These are phyloP conservation scores for Drosophila sucinea DNA, from an alignment of 1,140 invertebrate species.

Conservation along the genomic window DNA sequence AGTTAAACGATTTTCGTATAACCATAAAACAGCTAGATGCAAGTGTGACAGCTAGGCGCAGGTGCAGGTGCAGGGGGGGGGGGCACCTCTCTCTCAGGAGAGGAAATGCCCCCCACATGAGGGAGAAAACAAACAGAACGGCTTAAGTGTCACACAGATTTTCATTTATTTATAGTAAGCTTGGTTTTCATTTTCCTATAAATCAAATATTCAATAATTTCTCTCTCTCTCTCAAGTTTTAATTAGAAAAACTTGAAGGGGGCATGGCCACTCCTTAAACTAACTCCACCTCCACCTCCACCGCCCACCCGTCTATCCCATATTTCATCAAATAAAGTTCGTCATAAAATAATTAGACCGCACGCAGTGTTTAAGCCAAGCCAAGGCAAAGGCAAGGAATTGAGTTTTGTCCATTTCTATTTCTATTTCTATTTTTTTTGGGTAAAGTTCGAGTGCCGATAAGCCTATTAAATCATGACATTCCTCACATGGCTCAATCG, in stretches of 20 bases:
- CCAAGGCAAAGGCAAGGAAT: conserved; percentile 48
- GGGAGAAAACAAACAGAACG: background rate
- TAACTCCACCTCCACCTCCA: background rate
- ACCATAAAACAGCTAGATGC: conserved; percentile 36
- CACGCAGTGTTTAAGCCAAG: conserved; percentile 66
- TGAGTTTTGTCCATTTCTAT: conserved; percentile 20
- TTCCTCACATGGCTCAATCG: conserved; percentile 79
- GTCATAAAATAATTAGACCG: conserved; percentile 80
- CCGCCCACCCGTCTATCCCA: too few species aligned
- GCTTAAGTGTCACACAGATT: conserved; percentile 57
- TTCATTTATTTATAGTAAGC: conserved; percentile 36
- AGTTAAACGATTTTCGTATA: conserved; percentile 55
- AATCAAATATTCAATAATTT: conserved; percentile 41
- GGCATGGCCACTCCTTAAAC: conserved; percentile 17
- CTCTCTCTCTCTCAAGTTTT: conserved; percentile 53
- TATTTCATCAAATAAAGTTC: conserved; percentile 39
- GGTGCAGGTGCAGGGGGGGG: conserved; percentile 50
- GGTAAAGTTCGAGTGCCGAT: conserved; percentile 57
- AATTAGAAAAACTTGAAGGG: conserved; percentile 60
- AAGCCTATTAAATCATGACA: conserved; percentile 80
- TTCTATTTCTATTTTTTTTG: conserved; percentile 15
- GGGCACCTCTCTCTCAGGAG: conserved; percentile 9
- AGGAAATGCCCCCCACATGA: background rate
- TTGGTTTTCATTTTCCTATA: conserved; percentile 29
- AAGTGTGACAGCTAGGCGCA: conserved; percentile 60